These are phyloP conservation scores for Nannoperca obscura DNA, from an alignment of 2,797 vertebrate genomes.

Conservation along the genomic window DNA sequence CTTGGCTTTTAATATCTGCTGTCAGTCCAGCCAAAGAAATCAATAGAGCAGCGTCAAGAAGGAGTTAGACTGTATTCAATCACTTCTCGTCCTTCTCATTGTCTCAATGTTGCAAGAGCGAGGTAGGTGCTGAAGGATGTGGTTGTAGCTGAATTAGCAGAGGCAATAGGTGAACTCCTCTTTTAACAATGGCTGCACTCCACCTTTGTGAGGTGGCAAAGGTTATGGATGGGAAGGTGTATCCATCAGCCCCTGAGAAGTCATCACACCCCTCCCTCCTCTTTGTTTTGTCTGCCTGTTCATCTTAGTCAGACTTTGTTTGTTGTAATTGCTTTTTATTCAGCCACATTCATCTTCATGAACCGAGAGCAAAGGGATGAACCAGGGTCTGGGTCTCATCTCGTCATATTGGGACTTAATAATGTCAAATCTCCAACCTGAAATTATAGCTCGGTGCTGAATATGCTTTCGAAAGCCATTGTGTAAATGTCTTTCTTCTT, in stretches of 20 bases:
- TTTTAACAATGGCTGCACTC: conserved; percentile 6
- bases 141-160: background rate
- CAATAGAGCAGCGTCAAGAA: conserved; percentile 9
- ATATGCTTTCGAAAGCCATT: conserved; percentile 48
- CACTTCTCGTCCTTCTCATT: background rate
- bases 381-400: conserved; percentile 12
- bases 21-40: conserved; percentile 36
- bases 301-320: conserved; percentile 29
- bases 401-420: conserved; percentile 34
- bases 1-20: conserved; percentile 31
- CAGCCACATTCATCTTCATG: conserved; percentile 22
- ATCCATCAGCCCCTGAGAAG: conserved; percentile 6
- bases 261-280: conserved; percentile 17
- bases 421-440: conserved; percentile 44
- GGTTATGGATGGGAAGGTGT: conserved; percentile 6
- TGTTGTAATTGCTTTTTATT: conserved; percentile 35
- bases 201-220: conserved; percentile 3
- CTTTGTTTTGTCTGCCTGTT: conserved; percentile 39
- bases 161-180: background rate
- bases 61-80: conserved; percentile 25
- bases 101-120: background rate
- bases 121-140: conserved; percentile 26
- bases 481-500: conserved; percentile 33
- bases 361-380: background rate
- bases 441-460: conserved; percentile 34